Evolutionary conservation across 2,113 vertebrate species (phyloP).

Genomic region (Lophura nycthemera): DNA sequence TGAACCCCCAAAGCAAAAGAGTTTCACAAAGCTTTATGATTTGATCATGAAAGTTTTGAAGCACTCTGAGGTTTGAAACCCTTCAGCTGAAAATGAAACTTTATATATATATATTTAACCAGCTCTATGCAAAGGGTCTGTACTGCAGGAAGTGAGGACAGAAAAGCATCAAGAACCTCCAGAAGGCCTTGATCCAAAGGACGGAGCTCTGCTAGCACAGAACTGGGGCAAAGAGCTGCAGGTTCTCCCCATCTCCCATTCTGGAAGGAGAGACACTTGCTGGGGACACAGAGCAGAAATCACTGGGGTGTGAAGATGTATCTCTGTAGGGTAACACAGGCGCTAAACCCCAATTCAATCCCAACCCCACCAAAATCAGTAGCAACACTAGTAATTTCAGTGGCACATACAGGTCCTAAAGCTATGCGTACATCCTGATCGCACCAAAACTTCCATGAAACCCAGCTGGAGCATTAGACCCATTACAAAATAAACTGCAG

Average conservation of each 20-base stretch:
- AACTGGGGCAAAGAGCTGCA: background rate
- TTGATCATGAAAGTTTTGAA: background rate
- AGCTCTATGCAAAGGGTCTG: background rate
- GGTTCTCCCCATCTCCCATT: background rate
- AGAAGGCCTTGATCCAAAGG: background rate
- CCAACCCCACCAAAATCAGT: background rate
- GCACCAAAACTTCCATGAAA: accelerated
- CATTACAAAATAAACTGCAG: background rate
- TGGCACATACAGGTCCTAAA: background rate
- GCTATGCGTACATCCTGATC: background rate
- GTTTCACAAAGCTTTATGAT: background rate
- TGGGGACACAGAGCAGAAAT: background rate
- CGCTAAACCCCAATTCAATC: background rate
- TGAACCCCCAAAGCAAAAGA: background rate
- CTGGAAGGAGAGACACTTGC: background rate
- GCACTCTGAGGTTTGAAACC: background rate
- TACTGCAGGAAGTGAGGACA: background rate
- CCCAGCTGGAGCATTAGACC: background rate
- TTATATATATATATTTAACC: background rate
- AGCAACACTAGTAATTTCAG: accelerated
- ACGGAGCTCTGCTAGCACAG: background rate
- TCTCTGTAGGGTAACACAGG: accelerated
- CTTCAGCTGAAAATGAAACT: background rate
- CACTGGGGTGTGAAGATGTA: background rate
- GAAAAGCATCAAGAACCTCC: background rate